A percentile compares a stretch with the other conserved stretches of the same genome.
phyloP scores from a whole-genome alignment of 2,797 vertebrate genomes.

The Spheniscus humboldti region DNA sequence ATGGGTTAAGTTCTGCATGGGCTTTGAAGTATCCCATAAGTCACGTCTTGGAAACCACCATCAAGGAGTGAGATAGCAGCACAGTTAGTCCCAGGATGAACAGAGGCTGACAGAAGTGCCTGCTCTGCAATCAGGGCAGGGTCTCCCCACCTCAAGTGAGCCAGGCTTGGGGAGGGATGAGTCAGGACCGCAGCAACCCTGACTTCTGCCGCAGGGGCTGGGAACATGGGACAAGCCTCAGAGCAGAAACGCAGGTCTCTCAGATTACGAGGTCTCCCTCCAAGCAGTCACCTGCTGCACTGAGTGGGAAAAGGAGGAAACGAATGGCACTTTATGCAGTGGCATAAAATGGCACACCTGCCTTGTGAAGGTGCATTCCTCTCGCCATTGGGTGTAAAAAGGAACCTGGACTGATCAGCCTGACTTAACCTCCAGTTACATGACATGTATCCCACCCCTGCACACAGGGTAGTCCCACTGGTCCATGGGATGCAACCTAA shows the following conservation, averaged over 20 bases:
- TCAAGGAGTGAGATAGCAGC: background rate
- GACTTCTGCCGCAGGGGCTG: background rate
- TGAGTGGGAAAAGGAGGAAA: background rate
- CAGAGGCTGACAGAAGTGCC: background rate
- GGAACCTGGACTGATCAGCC: background rate
- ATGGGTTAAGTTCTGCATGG: background rate
- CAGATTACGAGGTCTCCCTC: background rate
- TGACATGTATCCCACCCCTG: background rate
- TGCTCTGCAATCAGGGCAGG: background rate
- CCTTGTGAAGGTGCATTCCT: background rate
- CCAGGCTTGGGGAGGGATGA: background rate
- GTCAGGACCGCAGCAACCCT: background rate
- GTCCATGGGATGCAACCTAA: too few relatives aligned
- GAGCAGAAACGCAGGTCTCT: background rate
- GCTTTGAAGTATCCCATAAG: background rate
- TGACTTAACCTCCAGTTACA: background rate
- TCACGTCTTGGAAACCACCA: background rate
- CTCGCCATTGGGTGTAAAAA: background rate
- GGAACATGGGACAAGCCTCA: background rate
- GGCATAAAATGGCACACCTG: background rate
- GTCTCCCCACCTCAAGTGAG: rapidly evolving
- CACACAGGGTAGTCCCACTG: rapidly evolving
- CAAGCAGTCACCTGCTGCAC: background rate
- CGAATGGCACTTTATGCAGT: too few relatives aligned
- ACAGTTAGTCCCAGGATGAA: background rate